These are phyloP conservation scores for Prinia subflava DNA, from an alignment of 2,113 vertebrate species.

Conservation along the genomic window DNA sequence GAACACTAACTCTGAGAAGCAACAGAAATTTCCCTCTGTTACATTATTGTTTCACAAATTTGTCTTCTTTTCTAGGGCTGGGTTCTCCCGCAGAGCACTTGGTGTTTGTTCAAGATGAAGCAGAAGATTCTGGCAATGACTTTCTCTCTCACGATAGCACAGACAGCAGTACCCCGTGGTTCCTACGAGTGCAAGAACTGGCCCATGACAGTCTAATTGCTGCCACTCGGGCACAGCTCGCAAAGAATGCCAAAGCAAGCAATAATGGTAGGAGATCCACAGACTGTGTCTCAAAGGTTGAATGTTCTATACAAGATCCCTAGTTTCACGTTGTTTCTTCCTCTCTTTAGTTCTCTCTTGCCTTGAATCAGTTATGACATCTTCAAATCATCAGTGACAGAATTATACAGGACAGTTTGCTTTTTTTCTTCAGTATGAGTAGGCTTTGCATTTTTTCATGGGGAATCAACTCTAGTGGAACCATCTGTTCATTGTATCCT, in stretches of 20 bases:
- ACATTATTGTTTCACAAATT: neutral
- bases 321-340: neutral
- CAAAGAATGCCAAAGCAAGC: constrained; percentile 89
- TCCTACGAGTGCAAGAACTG: constrained; percentile 93
- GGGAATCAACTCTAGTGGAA: neutral
- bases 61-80: constrained; percentile 74
- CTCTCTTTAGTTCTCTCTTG: neutral
- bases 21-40: neutral
- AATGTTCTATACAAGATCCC: neutral
- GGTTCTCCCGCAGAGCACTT: constrained; percentile 89
- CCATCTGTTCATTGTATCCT: neutral
- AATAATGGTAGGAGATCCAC: constrained; percentile 76
- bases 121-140: constrained; percentile 84
- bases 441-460: neutral
- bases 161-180: constrained; percentile 93
- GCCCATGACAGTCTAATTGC: constrained; percentile 98
- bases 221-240: constrained; percentile 93
- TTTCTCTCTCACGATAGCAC: constrained; percentile 84
- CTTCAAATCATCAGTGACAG: neutral
- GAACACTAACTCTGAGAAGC: neutral
- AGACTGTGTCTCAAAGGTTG: neutral
- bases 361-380: neutral
- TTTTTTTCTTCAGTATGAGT: neutral
- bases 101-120: constrained; percentile 91
- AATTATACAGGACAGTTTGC: neutral